Percentiles rank a stretch among this genome's conserved stretches.
Conservation (phyloP, 1,140 invertebrate species). For the Drosophila ogumai region DNA sequence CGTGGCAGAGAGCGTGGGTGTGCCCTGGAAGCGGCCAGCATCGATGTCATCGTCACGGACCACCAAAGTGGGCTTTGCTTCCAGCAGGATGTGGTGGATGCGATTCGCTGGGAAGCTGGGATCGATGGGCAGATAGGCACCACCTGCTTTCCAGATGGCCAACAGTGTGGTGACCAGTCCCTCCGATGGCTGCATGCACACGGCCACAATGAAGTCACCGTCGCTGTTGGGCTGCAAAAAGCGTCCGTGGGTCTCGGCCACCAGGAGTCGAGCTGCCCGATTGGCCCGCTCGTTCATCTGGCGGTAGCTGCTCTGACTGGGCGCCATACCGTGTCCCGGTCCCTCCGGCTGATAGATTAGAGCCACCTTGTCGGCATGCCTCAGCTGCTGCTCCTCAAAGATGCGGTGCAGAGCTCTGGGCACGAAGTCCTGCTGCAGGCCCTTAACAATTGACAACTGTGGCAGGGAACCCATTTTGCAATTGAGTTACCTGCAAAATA, state of each 20-base stretch:
- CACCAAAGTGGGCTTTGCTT: conserved; percentile 90
- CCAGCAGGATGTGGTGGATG: conserved; percentile 91
- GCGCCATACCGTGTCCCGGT: conserved; percentile 61
- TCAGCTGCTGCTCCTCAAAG: conserved; percentile 85
- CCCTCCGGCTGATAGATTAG: conserved; percentile 86
- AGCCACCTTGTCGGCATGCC: conserved; percentile 85
- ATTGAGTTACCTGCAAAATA: not conserved
- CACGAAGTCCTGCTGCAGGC: conserved; percentile 84
- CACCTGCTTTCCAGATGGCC: conserved; percentile 92
- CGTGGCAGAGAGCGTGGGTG: conserved; percentile 59
- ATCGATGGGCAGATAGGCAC: conserved; percentile 93
- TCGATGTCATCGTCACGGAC: conserved; percentile 87
- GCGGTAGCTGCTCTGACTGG: conserved; percentile 86
- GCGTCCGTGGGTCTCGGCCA: conserved; percentile 83
- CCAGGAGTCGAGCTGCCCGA: conserved; percentile 87
- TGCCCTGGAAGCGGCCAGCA: conserved; percentile 59
- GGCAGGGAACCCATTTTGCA: conserved; percentile 88
- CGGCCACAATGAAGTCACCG: conserved; percentile 89
- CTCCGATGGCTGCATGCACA: conserved; percentile 91
- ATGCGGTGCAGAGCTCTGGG: conserved; percentile 86
- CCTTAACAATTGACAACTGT: conserved; percentile 88
- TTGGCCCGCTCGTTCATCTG: conserved; percentile 88
- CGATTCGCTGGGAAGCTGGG: conserved; percentile 90
- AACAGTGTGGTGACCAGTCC: conserved; percentile 89
- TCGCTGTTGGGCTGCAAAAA: conserved; percentile 86